These are phyloP conservation scores for Xyliphius kryptos DNA, from an alignment of 2,113 vertebrate genomes.

Conservation along the genomic window DNA sequence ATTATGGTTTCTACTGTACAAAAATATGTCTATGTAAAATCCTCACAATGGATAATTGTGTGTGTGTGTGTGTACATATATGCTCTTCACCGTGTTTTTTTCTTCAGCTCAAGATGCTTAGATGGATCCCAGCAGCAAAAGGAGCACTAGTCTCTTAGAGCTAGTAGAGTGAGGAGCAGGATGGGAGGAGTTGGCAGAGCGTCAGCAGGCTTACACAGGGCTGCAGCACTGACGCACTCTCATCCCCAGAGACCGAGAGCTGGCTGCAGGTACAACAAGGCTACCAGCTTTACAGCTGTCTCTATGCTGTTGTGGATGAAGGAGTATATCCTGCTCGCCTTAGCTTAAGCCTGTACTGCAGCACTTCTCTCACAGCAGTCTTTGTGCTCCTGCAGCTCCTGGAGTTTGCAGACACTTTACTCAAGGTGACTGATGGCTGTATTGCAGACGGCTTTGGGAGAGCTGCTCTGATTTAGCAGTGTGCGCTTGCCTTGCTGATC, in stretches of 20 bases:
- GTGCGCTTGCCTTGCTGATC: conserved; percentile 12
- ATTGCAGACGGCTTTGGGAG: conserved; percentile 11
- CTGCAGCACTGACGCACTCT: conserved; percentile 64
- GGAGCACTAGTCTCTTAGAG: conserved; percentile 42
- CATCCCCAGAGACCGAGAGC: conserved; percentile 31
- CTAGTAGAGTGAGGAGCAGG: conserved; percentile 2
- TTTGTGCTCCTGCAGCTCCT: conserved; percentile 13
- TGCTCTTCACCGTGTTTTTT: no score
- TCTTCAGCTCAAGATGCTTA: no score
- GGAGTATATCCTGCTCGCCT: conserved; percentile 6
- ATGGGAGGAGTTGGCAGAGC: conserved; percentile 50
- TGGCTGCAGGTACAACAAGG: conserved; percentile 53
- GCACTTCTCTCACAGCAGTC: conserved; percentile 10
- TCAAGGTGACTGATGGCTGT: conserved; percentile 50
- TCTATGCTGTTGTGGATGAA: conserved; percentile 37
- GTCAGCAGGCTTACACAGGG: conserved; percentile 47
- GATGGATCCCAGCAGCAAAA: conserved; percentile 37
- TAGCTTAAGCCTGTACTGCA: conserved; percentile 24
- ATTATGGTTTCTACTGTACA: no score
- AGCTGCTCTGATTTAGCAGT: conserved; percentile 6
- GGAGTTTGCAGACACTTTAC: conserved; percentile 38
- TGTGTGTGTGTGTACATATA: no score
- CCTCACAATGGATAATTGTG: no score
- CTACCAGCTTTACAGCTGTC: conserved; percentile 11
- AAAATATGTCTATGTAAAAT: no score